Conservation (phyloP, 2,888 invertebrate species). For the Apotomis betuletana region DNA sequence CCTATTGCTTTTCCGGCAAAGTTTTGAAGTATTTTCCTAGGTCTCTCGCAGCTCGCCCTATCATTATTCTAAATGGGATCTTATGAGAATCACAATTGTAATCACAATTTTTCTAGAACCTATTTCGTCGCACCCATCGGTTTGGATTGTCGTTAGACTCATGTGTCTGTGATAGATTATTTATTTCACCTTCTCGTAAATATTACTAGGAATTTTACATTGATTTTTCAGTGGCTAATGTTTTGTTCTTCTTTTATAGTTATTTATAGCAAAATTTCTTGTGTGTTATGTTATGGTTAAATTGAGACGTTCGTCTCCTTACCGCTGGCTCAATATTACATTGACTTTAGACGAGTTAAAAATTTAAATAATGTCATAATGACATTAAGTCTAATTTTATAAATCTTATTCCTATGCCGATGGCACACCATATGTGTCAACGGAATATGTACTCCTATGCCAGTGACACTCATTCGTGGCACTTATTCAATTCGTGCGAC, state of each 20-base stretch:
- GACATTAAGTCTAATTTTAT: too few relatives aligned
- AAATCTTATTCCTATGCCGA: too few relatives aligned
- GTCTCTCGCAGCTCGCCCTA: conserved; percentile 50
- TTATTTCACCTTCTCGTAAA: conserved; percentile 65
- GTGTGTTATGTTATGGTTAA: too few relatives aligned
- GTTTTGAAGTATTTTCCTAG: conserved; percentile 32
- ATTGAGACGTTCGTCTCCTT: too few relatives aligned
- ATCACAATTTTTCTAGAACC: conserved; percentile 55
- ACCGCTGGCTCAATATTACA: too few relatives aligned
- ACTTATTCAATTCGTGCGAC: too few relatives aligned
- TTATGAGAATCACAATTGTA: conserved; percentile 71
- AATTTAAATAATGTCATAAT: too few relatives aligned
- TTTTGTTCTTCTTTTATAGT: conserved; percentile 45
- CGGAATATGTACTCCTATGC: too few relatives aligned
- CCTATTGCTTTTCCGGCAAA: too few relatives aligned
- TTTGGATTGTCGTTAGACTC: conserved; percentile 71
- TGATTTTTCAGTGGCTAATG: conserved; percentile 67
- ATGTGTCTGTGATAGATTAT: conserved; percentile 81
- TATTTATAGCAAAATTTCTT: conserved; percentile 2
- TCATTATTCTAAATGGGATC: conserved; percentile 60
- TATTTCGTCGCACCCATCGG: conserved; percentile 60
- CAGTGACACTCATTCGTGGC: too few relatives aligned
- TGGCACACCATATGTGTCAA: too few relatives aligned
- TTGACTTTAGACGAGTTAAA: too few relatives aligned
- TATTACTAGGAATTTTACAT: conserved; percentile 56